A percentile compares a stretch with the other conserved stretches of the same genome.
phyloP scores from a whole-genome alignment of 1,140 invertebrate species.

The Drosophila sulfurigaster region DNA sequence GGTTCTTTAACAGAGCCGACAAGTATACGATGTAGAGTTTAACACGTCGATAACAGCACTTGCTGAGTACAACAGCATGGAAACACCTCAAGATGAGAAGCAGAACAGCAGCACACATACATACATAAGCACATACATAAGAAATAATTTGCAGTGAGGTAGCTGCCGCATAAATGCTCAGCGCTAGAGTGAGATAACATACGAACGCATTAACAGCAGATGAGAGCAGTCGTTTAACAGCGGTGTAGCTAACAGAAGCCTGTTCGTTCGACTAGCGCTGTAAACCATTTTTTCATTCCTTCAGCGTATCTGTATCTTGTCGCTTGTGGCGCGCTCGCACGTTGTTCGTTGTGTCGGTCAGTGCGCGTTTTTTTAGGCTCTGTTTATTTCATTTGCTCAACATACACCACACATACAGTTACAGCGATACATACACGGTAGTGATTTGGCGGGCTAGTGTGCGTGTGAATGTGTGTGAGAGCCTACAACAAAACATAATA shows the following conservation, averaged over 20 bases:
- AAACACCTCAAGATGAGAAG: conserved; percentile 4
- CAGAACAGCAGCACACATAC: background rate
- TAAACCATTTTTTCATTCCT: conserved; percentile 45
- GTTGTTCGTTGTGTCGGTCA: conserved; percentile 41
- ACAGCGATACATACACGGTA: conserved; percentile 71
- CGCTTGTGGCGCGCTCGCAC: conserved; percentile 40
- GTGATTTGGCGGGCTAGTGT: conserved; percentile 78
- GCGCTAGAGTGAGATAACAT: background rate
- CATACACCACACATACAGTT: conserved; percentile 55
- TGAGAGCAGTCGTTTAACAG: conserved; percentile 10
- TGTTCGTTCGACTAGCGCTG: conserved; percentile 22
- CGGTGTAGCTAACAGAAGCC: conserved; percentile 1
- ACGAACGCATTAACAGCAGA: background rate
- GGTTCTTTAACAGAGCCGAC: conserved; percentile 24
- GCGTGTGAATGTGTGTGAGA: conserved; percentile 45
- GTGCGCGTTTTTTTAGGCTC: conserved; percentile 56
- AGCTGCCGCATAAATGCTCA: conserved; percentile 19
- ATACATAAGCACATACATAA: background rate
- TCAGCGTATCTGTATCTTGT: conserved; percentile 50
- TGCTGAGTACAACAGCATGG: conserved; percentile 1
- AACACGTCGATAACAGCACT: conserved; percentile 38
- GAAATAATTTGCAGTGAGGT: conserved; percentile 25
- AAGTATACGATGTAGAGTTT: conserved; percentile 22
- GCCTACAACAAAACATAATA: conserved; percentile 59
- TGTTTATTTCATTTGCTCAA: conserved; percentile 58